Evolutionary conservation across 2,113 vertebrate genomes (phyloP).

Genomic region (Phainopepla nitens): DNA sequence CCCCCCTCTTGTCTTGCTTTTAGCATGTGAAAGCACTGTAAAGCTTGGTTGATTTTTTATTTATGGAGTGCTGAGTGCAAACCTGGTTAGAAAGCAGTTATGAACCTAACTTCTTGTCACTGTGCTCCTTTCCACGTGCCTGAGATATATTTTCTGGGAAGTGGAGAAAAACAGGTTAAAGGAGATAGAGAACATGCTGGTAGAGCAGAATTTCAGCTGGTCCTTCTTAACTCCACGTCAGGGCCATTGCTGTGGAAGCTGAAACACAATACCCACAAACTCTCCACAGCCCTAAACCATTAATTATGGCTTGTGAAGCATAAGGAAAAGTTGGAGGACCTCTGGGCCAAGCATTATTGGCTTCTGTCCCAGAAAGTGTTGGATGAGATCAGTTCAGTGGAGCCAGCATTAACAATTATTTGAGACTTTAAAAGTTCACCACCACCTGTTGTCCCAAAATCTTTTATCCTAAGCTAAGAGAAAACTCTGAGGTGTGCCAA

Average conservation of each 20-base stretch:
- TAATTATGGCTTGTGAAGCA: conserved; percentile 52
- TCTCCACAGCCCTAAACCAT: conserved; percentile 30
- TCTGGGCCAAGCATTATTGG: conserved; percentile 39
- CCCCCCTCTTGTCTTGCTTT: background rate
- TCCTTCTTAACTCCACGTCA: background rate
- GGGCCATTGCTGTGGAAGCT: conserved; percentile 7
- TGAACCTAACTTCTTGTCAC: background rate
- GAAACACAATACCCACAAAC: conserved; percentile 10
- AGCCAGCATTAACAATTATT: conserved; percentile 5
- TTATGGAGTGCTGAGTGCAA: background rate
- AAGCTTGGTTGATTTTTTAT: background rate
- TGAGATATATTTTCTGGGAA: background rate
- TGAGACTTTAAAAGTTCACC: background rate
- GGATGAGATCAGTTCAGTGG: conserved; percentile 18
- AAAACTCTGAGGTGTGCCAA: background rate
- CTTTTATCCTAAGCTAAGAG: background rate
- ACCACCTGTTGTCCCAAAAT: conserved; percentile 36
- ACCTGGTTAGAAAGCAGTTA: background rate
- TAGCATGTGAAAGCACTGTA: background rate
- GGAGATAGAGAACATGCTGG: background rate
- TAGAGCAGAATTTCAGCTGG: background rate
- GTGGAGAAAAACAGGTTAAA: background rate
- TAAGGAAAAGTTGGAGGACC: conserved; percentile 41
- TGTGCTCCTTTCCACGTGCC: background rate
- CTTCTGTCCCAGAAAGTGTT: conserved; percentile 49